Conservation (phyloP, 1,140 invertebrate species). For the Agrilus planipennis region DNA sequence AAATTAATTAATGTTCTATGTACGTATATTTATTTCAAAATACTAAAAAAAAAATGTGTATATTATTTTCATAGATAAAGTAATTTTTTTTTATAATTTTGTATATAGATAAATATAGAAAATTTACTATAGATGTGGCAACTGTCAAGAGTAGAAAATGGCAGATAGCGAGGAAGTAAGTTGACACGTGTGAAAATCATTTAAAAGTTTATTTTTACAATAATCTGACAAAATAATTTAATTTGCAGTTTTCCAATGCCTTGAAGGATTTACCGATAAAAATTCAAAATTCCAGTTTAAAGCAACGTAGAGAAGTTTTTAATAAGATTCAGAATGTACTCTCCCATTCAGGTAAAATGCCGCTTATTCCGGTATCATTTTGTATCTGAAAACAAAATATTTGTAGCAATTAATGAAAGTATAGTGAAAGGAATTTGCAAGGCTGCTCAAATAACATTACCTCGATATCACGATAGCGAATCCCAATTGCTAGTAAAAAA, state of each 20-base stretch:
- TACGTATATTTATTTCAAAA: not conserved
- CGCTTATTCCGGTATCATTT: constrained; percentile 7
- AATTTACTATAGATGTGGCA: constrained; percentile 8
- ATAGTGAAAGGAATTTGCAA: constrained; percentile 68
- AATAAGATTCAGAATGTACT: constrained; percentile 60
- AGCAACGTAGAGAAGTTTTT: constrained; percentile 56
- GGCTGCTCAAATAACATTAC: constrained; percentile 56
- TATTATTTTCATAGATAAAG: not conserved
- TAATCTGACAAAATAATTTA: constrained; percentile 16
- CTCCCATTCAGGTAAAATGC: constrained; percentile 52
- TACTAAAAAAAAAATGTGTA: not conserved
- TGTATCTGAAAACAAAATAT: constrained; percentile 7
- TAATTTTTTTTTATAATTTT: not conserved
- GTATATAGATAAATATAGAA: too few species aligned
- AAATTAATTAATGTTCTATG: not conserved
- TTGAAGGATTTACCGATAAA: constrained; percentile 69
- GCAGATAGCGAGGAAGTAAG: constrained; percentile 24
- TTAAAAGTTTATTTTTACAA: constrained; percentile 4
- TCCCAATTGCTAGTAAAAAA: constrained; percentile 62
- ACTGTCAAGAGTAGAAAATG: constrained; percentile 9
- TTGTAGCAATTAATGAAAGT: constrained; percentile 63
- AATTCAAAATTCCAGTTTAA: constrained; percentile 63
- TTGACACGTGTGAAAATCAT: constrained; percentile 20
- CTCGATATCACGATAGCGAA: constrained; percentile 62
- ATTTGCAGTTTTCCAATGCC: constrained; percentile 53